phyloP scores from a whole-genome alignment of 2,113 vertebrate species.

The Brevimyrus niger region DNA sequence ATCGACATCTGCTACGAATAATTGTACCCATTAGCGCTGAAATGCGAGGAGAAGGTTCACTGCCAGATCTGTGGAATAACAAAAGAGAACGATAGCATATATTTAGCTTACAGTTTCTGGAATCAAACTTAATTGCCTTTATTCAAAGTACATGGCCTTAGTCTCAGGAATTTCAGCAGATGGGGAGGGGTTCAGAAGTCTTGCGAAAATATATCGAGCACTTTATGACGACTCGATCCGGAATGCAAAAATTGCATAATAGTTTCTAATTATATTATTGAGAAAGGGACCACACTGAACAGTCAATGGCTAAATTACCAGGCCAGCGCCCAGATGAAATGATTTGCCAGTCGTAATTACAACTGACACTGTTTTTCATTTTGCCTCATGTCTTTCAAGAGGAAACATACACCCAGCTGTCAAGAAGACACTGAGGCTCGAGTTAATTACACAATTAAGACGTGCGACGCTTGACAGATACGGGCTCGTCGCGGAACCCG shows the following conservation, averaged over 20 bases:
- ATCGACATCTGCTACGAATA: constrained; percentile 45
- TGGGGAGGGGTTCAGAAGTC: not conserved
- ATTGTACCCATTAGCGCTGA: constrained; percentile 44
- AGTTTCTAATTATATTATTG: constrained; percentile 8
- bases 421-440: constrained; percentile 33
- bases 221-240: not conserved
- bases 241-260: constrained; percentile 9
- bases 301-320: constrained; percentile 15
- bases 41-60: constrained; percentile 34
- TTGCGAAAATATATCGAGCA: not conserved
- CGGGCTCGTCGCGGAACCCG: not conserved
- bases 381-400: not conserved
- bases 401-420: constrained; percentile 31
- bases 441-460: constrained; percentile 49
- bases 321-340: not conserved
- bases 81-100: constrained; percentile 14
- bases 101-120: constrained; percentile 14
- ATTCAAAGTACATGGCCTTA: not conserved
- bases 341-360: constrained; percentile 25
- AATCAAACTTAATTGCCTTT: constrained; percentile 6
- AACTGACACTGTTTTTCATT: constrained; percentile 12
- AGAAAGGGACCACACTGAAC: constrained; percentile 12
- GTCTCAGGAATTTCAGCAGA: not conserved
- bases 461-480: not conserved
- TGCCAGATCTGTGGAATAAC: not conserved